Evolutionary conservation across 2,888 invertebrate genomes (phyloP).

Genomic region (Spialia ferax): DNA sequence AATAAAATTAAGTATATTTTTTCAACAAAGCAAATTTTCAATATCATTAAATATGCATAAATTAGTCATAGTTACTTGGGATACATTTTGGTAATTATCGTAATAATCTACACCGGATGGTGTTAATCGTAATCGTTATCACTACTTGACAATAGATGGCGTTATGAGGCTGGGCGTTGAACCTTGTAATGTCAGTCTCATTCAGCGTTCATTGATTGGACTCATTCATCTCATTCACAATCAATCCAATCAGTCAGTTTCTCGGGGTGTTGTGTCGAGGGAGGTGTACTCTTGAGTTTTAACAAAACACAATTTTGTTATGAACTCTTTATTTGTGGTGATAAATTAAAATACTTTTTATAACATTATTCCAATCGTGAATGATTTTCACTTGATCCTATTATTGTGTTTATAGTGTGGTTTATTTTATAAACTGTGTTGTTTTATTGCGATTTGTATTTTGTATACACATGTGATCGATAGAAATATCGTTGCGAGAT

Average conservation of each 20-base stretch:
- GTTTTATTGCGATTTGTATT: conserved; percentile 56
- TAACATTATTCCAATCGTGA: conserved; percentile 19
- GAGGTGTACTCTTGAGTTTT: conserved; percentile 52
- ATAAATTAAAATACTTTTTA: conserved; percentile 43
- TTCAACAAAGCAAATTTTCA: no score
- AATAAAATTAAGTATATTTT: no score
- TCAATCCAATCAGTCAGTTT: conserved; percentile 57
- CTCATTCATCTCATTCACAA: conserved; percentile 53
- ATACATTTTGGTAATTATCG: background rate
- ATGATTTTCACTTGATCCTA: background rate
- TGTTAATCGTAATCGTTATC: background rate
- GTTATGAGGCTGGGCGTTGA: conserved; percentile 10
- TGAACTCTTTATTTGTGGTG: conserved; percentile 54
- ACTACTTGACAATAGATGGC: conserved; percentile 44
- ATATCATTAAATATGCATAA: no score
- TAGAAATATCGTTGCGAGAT: conserved; percentile 60
- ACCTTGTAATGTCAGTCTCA: conserved; percentile 27
- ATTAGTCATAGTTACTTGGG: no score
- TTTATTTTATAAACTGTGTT: conserved; percentile 42
- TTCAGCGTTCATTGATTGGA: conserved; percentile 46
- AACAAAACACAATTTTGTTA: conserved; percentile 52
- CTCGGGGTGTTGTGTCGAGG: conserved; percentile 47
- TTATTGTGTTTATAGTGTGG: conserved; percentile 32
- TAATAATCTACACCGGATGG: background rate
- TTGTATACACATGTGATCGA: conserved; percentile 76